phyloP scores from a whole-genome alignment of 2,888 invertebrate genomes.

The Petrolisthes cinctipes region DNA sequence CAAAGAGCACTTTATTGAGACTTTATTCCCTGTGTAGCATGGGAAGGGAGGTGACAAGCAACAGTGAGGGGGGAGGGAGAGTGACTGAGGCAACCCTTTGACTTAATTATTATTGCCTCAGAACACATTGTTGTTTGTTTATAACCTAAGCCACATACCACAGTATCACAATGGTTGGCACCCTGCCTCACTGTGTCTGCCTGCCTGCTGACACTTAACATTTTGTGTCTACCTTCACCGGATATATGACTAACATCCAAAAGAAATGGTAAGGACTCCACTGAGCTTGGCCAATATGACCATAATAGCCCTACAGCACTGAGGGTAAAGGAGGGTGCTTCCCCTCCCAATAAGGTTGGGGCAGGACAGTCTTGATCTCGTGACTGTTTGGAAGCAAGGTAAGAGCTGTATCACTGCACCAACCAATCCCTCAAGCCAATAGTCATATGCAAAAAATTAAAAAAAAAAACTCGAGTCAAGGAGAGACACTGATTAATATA shows the following conservation, averaged over 20 bases:
- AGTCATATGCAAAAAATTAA: too few species aligned
- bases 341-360: too few species aligned
- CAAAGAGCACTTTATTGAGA: conserved; percentile 64
- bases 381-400: too few species aligned
- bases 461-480: too few species aligned
- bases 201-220: not conserved
- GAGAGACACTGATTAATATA: too few species aligned
- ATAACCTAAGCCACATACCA: conserved; percentile 54
- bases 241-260: conserved; percentile 13
- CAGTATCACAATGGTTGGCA: conserved; percentile 52
- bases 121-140: conserved; percentile 17
- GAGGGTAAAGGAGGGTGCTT: too few species aligned
- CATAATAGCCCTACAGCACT: too few species aligned
- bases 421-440: too few species aligned
- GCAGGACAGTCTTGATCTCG: too few species aligned
- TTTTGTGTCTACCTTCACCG: conserved; percentile 6
- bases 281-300: not conserved
- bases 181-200: conserved; percentile 39
- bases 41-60: conserved; percentile 56
- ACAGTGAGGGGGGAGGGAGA: conserved; percentile 46
- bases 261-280: conserved; percentile 14
- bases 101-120: conserved; percentile 36
- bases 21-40: conserved; percentile 55
- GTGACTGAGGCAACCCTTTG: conserved; percentile 20
- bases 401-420: too few species aligned